phyloP scores from a whole-genome alignment of 2,888 invertebrate genomes.

The Cistogaster globosa region DNA sequence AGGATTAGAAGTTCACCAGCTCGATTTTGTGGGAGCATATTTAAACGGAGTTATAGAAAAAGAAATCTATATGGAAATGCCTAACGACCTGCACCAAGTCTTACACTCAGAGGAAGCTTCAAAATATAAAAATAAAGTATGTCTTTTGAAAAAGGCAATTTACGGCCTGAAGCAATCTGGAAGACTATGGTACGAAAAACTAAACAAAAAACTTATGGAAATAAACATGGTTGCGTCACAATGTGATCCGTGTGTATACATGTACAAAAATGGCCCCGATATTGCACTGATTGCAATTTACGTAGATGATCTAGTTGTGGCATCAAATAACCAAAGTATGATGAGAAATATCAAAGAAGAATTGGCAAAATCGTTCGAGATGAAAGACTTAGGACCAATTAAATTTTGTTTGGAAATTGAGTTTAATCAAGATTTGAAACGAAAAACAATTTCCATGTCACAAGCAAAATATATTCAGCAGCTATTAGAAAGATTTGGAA shows the following conservation, averaged over 20 bases:
- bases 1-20: conserved; percentile 67
- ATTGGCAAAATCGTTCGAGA: conserved; percentile 52
- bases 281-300: conserved; percentile 50
- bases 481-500: conserved; percentile 42
- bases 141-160: conserved; percentile 68
- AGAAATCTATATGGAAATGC: conserved; percentile 71
- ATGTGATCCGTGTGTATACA: conserved; percentile 70
- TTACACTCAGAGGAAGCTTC: conserved; percentile 38
- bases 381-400: conserved; percentile 61
- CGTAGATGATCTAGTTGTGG: conserved; percentile 48
- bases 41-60: conserved; percentile 70
- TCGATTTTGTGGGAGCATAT: conserved; percentile 72
- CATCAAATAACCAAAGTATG: conserved; percentile 34
- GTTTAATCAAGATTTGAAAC: conserved; percentile 39
- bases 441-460: conserved; percentile 1
- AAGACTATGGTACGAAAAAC: conserved; percentile 70
- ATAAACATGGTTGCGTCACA: conserved; percentile 52
- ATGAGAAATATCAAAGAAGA: conserved; percentile 24
- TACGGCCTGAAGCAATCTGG: conserved; percentile 72
- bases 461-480: conserved; percentile 52
- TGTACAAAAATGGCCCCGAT: conserved; percentile 14
- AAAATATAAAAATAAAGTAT: conserved; percentile 60
- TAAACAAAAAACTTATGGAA: conserved; percentile 69
- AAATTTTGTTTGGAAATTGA: conserved; percentile 64
- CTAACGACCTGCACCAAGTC: conserved; percentile 55